A percentile compares a stretch with the other conserved stretches of the same genome.
Evolutionary conservation across 2,797 vertebrate genomes (phyloP).

Genomic region (Chaenodraco wilsoni): DNA sequence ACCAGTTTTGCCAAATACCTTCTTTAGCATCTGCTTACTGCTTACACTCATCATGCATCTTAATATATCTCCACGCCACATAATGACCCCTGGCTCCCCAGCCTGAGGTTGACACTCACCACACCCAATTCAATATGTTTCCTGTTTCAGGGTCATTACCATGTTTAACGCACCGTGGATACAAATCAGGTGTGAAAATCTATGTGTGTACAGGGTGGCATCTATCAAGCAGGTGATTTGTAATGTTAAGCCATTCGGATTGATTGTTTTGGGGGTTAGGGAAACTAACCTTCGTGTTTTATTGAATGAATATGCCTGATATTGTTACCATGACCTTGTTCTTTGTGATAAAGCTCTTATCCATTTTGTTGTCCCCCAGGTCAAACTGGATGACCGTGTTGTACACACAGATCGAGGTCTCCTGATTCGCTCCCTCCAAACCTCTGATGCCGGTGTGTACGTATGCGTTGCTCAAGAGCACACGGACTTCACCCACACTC

Average conservation of each 20-base stretch:
- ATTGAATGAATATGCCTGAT: neutral
- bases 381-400: slow-evolving; percentile 90
- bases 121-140: slow-evolving; percentile 60
- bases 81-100: slow-evolving; percentile 36
- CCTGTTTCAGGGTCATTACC: slow-evolving; percentile 71
- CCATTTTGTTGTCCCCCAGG: slow-evolving; percentile 73
- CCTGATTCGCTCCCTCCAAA: slow-evolving; percentile 91
- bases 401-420: slow-evolving; percentile 91
- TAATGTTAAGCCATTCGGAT: slow-evolving; percentile 1
- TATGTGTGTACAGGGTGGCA: slow-evolving; percentile 21
- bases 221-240: neutral
- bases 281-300: neutral
- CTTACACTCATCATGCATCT: slow-evolving; percentile 35
- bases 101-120: slow-evolving; percentile 33
- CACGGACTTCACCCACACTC: slow-evolving; percentile 88
- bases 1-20: slow-evolving; percentile 5
- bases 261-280: neutral
- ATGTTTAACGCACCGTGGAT: slow-evolving; percentile 54
- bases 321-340: neutral
- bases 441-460: slow-evolving; percentile 88
- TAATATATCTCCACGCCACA: slow-evolving; percentile 50
- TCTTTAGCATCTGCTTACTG: slow-evolving; percentile 6
- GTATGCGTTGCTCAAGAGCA: slow-evolving; percentile 93
- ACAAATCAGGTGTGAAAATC: slow-evolving; percentile 53
- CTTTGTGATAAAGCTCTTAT: slow-evolving; percentile 3